Conservation (phyloP, 2,888 invertebrate species). For the Rugalucina vietnamica region DNA sequence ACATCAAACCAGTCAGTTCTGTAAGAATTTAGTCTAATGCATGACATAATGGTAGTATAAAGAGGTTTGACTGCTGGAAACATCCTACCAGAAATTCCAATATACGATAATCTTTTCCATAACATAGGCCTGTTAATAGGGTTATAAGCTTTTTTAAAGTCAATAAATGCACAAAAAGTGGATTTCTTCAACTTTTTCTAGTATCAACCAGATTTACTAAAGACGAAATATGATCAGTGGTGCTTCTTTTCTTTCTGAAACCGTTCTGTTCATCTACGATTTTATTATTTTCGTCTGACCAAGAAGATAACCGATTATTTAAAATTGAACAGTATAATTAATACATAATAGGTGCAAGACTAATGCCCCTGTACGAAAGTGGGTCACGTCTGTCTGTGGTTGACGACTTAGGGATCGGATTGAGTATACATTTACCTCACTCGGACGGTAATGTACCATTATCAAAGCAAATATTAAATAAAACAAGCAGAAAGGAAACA, state of each 20-base stretch:
- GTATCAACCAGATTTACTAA: no score
- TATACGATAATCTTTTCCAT: not conserved
- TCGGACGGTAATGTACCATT: constrained; percentile 25
- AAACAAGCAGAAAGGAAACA: constrained; percentile 2
- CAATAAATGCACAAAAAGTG: constrained; percentile 39
- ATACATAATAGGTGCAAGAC: constrained; percentile 12
- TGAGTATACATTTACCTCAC: constrained; percentile 30
- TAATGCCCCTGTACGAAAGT: no score
- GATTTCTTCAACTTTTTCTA: no score
- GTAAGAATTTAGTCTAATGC: constrained; percentile 1
- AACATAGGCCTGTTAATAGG: constrained; percentile 8
- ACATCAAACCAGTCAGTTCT: constrained; percentile 1
- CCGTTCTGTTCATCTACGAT: no score
- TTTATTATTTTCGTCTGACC: no score
- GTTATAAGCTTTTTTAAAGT: no score
- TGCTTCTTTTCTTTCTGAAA: no score
- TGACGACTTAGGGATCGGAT: no score
- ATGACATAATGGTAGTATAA: not conserved
- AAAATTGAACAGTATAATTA: constrained; percentile 31
- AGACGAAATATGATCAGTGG: no score
- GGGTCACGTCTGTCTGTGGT: no score
- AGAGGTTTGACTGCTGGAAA: not conserved
- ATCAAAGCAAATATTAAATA: constrained; percentile 41
- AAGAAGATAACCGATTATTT: constrained; percentile 5
- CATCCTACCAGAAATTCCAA: constrained; percentile 2